Conservation (phyloP, 2,888 invertebrate genomes). For the Diploptera punctata region DNA sequence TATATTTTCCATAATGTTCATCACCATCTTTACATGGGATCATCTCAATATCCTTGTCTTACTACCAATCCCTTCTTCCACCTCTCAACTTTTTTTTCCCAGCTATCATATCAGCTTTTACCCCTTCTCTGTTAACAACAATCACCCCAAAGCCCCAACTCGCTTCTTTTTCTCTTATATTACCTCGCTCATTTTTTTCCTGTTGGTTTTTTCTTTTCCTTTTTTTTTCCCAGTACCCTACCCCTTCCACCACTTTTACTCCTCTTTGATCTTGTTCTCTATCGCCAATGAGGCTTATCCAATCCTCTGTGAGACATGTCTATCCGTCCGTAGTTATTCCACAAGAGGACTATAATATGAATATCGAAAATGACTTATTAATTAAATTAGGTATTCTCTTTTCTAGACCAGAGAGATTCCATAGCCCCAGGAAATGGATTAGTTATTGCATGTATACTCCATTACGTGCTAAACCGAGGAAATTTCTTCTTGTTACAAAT, state of each 20-base stretch:
- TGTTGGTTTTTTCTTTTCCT: slow-evolving; percentile 13
- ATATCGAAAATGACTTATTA: slow-evolving; percentile 20
- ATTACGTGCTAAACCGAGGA: not conserved
- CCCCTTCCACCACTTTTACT: no score
- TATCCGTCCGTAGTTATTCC: not conserved
- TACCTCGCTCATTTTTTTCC: slow-evolving; percentile 23
- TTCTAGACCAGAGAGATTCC: not conserved
- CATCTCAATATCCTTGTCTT: slow-evolving; percentile 13
- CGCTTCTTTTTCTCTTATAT: not conserved
- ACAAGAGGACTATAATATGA: slow-evolving; percentile 19
- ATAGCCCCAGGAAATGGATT: not conserved
- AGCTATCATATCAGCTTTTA: slow-evolving; percentile 23
- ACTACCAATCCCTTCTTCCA: slow-evolving; percentile 15
- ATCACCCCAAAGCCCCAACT: not conserved
- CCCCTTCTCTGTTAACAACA: slow-evolving; percentile 27
- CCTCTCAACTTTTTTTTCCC: not conserved
- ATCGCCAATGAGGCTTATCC: slow-evolving; percentile 33
- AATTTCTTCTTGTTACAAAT: not conserved
- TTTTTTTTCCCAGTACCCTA: slow-evolving; percentile 15
- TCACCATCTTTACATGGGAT: slow-evolving; percentile 18
- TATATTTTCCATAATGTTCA: slow-evolving; percentile 14
- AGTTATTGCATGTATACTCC: not conserved
- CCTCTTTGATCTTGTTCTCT: slow-evolving; percentile 29
- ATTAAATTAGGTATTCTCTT: slow-evolving; percentile 14
- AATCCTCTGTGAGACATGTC: slow-evolving; percentile 23